A percentile compares a stretch with the other conserved stretches of the same genome.
Evolutionary conservation across 64 coral and sea anemone genomes (phyloP).

Genomic region (Astreopora myriophthalma): DNA sequence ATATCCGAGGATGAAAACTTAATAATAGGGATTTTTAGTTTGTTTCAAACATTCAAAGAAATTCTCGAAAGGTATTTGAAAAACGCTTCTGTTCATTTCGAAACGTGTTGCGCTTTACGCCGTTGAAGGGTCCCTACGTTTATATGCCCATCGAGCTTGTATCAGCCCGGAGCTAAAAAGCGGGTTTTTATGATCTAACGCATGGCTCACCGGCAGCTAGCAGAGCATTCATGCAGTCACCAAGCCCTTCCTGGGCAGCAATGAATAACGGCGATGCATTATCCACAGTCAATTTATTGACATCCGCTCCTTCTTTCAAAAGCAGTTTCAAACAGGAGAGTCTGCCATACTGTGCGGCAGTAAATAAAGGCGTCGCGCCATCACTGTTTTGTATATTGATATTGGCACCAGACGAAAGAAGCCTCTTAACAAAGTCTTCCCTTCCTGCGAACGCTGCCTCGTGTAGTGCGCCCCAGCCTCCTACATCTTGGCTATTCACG

Average conservation of each 20-base stretch:
- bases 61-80: too few species aligned
- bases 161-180: too few species aligned
- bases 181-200: too few species aligned
- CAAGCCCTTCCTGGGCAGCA: slow-evolving; percentile 80
- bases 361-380: slow-evolving; percentile 76
- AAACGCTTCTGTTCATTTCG: too few species aligned
- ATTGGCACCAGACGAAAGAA: slow-evolving; percentile 34
- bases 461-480: slow-evolving; percentile 84
- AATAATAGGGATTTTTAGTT: too few species aligned
- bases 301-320: slow-evolving; percentile 50
- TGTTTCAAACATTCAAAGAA: too few species aligned
- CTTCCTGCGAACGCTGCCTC: slow-evolving; percentile 79
- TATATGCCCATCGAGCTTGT: too few species aligned
- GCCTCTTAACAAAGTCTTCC: slow-evolving; percentile 2
- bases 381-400: slow-evolving; percentile 78
- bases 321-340: slow-evolving; percentile 48
- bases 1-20: too few species aligned
- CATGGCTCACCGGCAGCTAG: slow-evolving; percentile 65
- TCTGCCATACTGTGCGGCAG: slow-evolving; percentile 77
- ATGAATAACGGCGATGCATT: slow-evolving; percentile 79
- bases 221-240: slow-evolving; percentile 45
- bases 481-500: slow-evolving; percentile 65
- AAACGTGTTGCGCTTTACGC: too few species aligned
- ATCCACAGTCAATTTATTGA: slow-evolving; percentile 61
- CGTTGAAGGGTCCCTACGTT: too few species aligned